Evolutionary conservation across 30 jellyfish, hydroid and myxozoan species (phyloP).

Genomic region (Nemopilema nomurai): DNA sequence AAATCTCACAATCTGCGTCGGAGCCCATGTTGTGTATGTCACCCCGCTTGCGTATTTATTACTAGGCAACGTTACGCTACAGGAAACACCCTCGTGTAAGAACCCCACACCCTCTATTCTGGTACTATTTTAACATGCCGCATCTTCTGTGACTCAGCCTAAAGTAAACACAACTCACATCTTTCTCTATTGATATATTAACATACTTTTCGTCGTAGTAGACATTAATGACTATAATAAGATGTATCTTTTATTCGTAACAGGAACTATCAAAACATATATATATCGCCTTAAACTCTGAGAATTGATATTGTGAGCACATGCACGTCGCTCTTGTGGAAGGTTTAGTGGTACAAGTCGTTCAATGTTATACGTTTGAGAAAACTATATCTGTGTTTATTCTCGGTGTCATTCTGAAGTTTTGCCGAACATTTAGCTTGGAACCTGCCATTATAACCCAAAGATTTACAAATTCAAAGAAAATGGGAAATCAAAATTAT

Average conservation of each 20-base stretch:
- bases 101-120: no score
- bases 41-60: no score
- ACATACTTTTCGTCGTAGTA: conserved; percentile 11
- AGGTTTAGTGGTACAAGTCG: not conserved
- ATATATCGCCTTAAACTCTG: not conserved
- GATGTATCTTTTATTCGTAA: not conserved
- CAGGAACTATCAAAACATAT: not conserved
- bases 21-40: no score
- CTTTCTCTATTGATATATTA: conserved; percentile 3
- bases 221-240: conserved; percentile 2
- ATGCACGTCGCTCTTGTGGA: not conserved
- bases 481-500: no score
- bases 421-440: not conserved
- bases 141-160: conserved; percentile 3
- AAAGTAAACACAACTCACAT: not conserved
- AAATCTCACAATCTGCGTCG: no score
- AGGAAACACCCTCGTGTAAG: no score
- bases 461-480: not conserved
- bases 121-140: not conserved
- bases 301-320: not conserved
- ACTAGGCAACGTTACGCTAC: no score
- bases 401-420: not conserved
- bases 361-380: not conserved
- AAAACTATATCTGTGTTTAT: not conserved
- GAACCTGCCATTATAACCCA: not conserved